Evolutionary conservation across 2,113 vertebrate genomes (phyloP), one percentile per base, ranked within the genome.

Genomic region (Oenanthe oenanthe): DNA sequence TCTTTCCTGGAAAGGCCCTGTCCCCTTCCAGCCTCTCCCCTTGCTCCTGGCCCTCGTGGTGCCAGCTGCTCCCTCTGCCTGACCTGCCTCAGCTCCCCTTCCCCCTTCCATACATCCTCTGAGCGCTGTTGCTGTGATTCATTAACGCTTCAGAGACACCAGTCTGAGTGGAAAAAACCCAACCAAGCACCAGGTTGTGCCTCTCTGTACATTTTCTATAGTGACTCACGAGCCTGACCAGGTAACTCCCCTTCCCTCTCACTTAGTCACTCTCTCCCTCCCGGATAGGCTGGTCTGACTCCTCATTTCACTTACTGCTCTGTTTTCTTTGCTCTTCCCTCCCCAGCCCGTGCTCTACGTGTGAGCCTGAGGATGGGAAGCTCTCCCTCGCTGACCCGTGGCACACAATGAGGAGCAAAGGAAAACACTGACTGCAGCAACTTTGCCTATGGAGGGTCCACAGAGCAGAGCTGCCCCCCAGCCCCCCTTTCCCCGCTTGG

Each of bases 191-290:
- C 90, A 92, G 71, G 95, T 91, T 92, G 60, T 80, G 92, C 94
- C 24, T 20, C 75, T 93, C 88, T 72, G 92, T 93, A 73, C 86
- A 7, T 89, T 89, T 75, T 93, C 88, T 82, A 22, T 73, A 92
- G 85, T 96, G 96, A 96, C 92, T 97, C 94, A 95, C 85, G 3
- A n/a, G 63, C 28, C 92, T 53, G 93, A 90, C 92, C 93, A 89
- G 93, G 83, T 95, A 92, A 91, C 78, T 96, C 94, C 82, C 85
- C 85, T 72, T 89, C 60, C 57, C 72, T 93, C n/a, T 38, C 70
- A 45, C 93, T 95, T 94, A 89, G 80, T 96, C 96, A 92, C 81
- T 63, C 87, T 63, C 94, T 96, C 93, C 83, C 92, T 88, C 73
- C 86, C 92, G 47, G 76, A 53, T 43, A 40, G 85, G 86, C 84